A percentile compares a stretch with the other conserved stretches of the same genome.
These are phyloP conservation scores for Acridotheres tristis DNA, from an alignment of 2,797 vertebrate species.

Conservation along the genomic window DNA sequence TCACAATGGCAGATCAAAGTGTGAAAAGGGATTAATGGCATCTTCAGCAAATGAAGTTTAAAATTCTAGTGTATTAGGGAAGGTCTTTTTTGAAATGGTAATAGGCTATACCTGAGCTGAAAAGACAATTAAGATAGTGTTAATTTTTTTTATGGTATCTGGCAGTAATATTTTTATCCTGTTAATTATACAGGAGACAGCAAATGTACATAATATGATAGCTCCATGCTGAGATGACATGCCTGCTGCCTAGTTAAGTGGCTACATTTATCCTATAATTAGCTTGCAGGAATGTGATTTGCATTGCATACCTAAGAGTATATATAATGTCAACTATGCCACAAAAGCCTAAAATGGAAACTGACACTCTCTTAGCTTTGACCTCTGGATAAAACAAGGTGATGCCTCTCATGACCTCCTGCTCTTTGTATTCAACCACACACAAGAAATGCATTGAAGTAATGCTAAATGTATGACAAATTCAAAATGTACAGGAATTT, in stretches of 20 bases:
- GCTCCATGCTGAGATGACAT: constrained; percentile 74
- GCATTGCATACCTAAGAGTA: constrained; percentile 73
- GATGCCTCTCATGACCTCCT: constrained; percentile 49
- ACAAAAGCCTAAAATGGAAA: constrained; percentile 72
- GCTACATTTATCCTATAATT: constrained; percentile 84
- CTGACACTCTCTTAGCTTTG: constrained; percentile 64
- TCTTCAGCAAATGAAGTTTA: constrained; percentile 72
- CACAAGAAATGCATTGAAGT: constrained; percentile 23
- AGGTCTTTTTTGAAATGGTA: constrained; percentile 81
- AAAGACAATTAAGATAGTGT: constrained; percentile 84
- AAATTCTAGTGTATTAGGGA: constrained; percentile 74
- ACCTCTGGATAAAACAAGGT: constrained; percentile 69
- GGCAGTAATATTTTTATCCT: constrained; percentile 83
- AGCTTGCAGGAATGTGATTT: constrained; percentile 80
- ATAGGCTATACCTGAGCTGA: constrained; percentile 80
- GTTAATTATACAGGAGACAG: constrained; percentile 81
- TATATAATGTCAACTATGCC: constrained; percentile 68
- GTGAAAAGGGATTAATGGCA: constrained; percentile 76
- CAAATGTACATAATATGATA: constrained; percentile 78
- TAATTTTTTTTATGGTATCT: constrained; percentile 80
- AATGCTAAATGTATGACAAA: constrained; percentile 19
- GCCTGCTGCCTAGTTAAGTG: constrained; percentile 77
- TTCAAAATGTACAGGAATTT: not conserved
- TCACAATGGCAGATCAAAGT: constrained; percentile 78
- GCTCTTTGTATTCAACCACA: constrained; percentile 51